Evolutionary conservation across 2,888 invertebrate species (phyloP), one percentile per base, ranked within the genome.

Genomic region (Sepioteuthis lessoniana): DNA sequence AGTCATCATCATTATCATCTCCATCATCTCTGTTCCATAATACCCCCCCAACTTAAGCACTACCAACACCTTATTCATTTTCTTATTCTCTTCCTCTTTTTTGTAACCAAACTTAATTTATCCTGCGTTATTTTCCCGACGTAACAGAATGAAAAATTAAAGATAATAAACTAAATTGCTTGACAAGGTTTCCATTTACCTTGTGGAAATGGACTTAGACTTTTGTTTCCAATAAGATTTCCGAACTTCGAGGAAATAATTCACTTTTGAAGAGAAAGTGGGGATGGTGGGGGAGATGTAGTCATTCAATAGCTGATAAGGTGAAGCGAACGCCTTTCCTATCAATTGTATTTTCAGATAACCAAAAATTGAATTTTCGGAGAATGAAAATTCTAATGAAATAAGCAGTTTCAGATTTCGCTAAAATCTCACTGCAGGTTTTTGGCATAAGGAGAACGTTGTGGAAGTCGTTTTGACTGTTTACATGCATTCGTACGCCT

Each of bases 151-250:
- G 76, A 76, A 76, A 76, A 76, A 76, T 76, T 76, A 76, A 76
- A 76, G 76, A 76, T 76, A 76, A 76, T 76, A 76, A 76, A 76
- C 16, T 76, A 76, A 76, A 76, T 76, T 35, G 76, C 76, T 76
- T 76, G 76, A 76, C 76, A 76, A 76, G 76, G 76, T 76, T 76
- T 76, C 76, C n/a, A 76, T 76, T 76, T 76, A 76, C 76, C 76
- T 76, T 76, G 76, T 76, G 76, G 76, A 76, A 76, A 76, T 76
- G n/a, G 76, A 76, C n/a, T 76, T 35, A 76, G 76, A 76, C 76
- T 76, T 76, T 76, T n/a, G 76, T 76, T n/a, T 76, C 76, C n/a
- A 76, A 76, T 76, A 76, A 76, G 76, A 76, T n/a, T 76, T 76
- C 76, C 76, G 35, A 76, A 76, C 76, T n/a, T 35, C n/a, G n/a